A percentile compares a stretch with the other conserved stretches of the same genome.
These are phyloP conservation scores for Drosophila aldrichi DNA, from an alignment of 2,888 invertebrate genomes.

Conservation along the genomic window DNA sequence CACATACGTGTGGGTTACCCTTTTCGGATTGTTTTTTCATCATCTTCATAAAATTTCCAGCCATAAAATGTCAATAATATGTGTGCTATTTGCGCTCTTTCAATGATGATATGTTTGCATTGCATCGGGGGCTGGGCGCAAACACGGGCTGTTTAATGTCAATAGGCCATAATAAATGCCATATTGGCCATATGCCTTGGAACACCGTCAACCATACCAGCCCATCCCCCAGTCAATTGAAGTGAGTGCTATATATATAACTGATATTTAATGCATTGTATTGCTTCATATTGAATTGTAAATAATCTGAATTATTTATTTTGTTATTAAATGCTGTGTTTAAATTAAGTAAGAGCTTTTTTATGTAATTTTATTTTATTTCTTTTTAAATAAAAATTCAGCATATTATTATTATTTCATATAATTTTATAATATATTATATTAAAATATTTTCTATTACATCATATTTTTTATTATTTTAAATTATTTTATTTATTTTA, in stretches of 20 bases:
- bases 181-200: conserved; percentile 19
- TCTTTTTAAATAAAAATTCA: no score
- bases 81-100: conserved; percentile 57
- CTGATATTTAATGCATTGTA: conserved; percentile 5
- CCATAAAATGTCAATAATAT: conserved; percentile 79
- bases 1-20: conserved; percentile 50
- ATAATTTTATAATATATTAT: no score
- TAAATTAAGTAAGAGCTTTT: no score
- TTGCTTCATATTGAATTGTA: neutral
- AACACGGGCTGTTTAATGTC: conserved; percentile 60
- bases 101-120: conserved; percentile 48
- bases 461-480: no score
- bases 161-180: conserved; percentile 62
- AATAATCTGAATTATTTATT: neutral
- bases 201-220: neutral
- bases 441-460: no score
- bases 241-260: neutral
- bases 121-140: conserved; percentile 20
- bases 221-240: conserved; percentile 1
- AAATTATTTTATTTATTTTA: no score
- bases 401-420: no score
- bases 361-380: no score
- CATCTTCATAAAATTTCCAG: conserved; percentile 54
- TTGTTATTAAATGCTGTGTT: no score
- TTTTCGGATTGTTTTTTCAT: conserved; percentile 64